Evolutionary conservation across 2,797 vertebrate genomes (phyloP), one percentile per base, ranked within the genome.

Genomic region (Cynodonichthys magdalenae): DNA sequence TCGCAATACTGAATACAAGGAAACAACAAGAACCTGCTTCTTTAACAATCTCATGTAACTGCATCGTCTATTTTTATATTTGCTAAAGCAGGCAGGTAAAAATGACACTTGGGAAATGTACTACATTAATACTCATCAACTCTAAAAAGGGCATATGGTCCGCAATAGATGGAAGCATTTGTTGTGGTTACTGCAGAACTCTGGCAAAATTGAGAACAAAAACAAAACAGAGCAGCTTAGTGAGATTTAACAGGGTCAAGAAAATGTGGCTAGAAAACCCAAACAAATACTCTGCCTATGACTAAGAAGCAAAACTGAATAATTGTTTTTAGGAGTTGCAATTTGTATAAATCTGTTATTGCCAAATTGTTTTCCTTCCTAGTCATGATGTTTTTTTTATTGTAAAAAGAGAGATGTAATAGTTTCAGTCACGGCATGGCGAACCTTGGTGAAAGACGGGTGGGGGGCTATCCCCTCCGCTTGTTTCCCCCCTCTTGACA

Each of bases 311-410:
- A 64, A 75, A 75, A 82, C 81, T 81, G 77, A 86, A 84, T 87
- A 85, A 90, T 82, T 86, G 77, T 55, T 82, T 85, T 79, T 81
- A 84, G 82, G 86, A 75, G 74, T 84, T 76, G 74, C 74, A 86
- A 84, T 90, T 89, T 89, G 81, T 80, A 71, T 66, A 84, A 84
- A 74, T n/a, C 61, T 81, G 79, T 87, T 82, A 84, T 87, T 85
- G 87, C 83, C 79, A 80, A 82, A 74, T 82, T 77, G 81, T 87
- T 88, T 84, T 80, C 77, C 69, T 80, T 69, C 61, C 80, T 84
- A 74, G 69, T 84, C 82, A 83, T 88, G 65, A 79, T 79, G 80
- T 24, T 75, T 50, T 85, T 20, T 87, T 87, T 82, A 75, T 86
- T 83, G 84, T 82, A 75, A 83, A 83, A 87, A 45, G 59, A 78